Evolutionary conservation across 1,140 invertebrate genomes (phyloP), one percentile per base, ranked within the genome.

Genomic region (Wasmannia auropunctata): DNA sequence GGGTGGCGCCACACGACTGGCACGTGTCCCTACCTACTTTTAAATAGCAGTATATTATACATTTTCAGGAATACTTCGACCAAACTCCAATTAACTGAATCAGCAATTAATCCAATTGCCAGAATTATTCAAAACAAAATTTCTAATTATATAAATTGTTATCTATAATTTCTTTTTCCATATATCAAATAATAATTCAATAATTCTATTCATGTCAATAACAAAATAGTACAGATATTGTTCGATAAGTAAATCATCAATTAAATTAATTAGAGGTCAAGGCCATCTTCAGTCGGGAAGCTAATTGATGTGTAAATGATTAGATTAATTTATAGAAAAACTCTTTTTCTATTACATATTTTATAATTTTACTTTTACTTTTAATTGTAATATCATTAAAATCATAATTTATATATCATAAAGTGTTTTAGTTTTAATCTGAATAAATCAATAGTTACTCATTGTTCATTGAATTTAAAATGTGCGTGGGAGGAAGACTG

Each of bases 1-100:
- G 54, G 54, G 25, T 76, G 72, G 72, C 72, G 72, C 72, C 72
- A 76, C 54, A 58, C 16, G 54, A 76, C 7, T 58, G n/a, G 72
- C 72, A 58, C 72, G 34, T 58, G 54, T 58, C 22, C 16, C 22
- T 22, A 46, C 16, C 22, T 22, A 46, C 34, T 58, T 40, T 60
- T 58, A 54, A 14, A 37, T 74, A 31, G 37, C 19, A 70, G 10
- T 51, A 34, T 31, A 46, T 46, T n/a, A 4, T 46, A 7, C 28
- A 49, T 43, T 28, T 67, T 67, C 22, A n/a, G 22, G 8, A 0
- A 4, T n/a, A 31, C 16, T 60, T 19, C n/a, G 37, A 43, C n/a
- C 2, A 43, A 67, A 67, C 62, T 63, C n/a, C 19, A 0, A 7
- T 43, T 43, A 67, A 25, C 4, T 16, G 28, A 60, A 60, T 60